Conservation (phyloP, 2,113 vertebrate species). For the Stegastes partitus region DNA sequence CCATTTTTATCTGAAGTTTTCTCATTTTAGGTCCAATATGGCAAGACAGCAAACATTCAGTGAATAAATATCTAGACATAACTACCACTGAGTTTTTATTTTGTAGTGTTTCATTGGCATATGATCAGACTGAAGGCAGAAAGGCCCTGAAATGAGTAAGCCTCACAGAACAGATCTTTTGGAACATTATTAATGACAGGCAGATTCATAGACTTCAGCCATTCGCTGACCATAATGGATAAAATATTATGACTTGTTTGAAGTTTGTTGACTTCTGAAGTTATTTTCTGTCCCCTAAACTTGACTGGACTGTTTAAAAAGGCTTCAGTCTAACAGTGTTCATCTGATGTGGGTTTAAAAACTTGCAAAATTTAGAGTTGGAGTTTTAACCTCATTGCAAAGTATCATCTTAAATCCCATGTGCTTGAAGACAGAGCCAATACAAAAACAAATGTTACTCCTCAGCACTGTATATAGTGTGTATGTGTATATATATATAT, state of each 20-base stretch:
- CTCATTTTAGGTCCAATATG: neutral
- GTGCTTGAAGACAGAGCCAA: neutral
- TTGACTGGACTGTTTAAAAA: neutral
- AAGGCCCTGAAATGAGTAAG: too few relatives aligned
- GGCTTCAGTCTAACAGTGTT: neutral
- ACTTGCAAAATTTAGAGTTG: neutral
- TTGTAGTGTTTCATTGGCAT: too few relatives aligned
- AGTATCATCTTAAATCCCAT: neutral
- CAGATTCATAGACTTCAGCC: too few relatives aligned
- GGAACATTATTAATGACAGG: too few relatives aligned
- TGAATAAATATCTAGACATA: neutral
- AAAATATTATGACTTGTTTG: neutral
- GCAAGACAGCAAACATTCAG: neutral
- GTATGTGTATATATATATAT: too few relatives aligned
- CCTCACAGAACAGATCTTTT: too few relatives aligned
- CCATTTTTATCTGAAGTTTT: neutral
- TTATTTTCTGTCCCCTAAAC: neutral
- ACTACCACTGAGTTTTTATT: neutral
- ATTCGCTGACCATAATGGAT: neutral
- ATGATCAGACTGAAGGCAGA: too few relatives aligned
- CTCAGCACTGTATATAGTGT: too few relatives aligned
- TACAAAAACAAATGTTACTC: neutral
- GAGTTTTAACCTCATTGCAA: neutral
- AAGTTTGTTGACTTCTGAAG: neutral
- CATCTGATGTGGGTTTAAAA: neutral